phyloP scores from a whole-genome alignment of 2,113 vertebrate genomes.

The Corvus hawaiiensis region DNA sequence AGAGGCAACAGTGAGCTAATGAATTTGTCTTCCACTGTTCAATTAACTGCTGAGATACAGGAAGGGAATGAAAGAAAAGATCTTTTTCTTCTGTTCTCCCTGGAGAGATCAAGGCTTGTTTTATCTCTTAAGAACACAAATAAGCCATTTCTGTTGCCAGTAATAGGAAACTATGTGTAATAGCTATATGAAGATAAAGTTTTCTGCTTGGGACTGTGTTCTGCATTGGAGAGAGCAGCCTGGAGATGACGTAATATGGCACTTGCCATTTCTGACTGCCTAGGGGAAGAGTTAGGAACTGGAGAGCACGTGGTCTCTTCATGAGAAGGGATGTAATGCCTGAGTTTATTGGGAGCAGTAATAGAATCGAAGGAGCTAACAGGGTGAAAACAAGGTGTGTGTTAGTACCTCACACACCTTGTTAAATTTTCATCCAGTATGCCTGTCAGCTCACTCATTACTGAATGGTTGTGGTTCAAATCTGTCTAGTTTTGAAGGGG shows the following conservation, averaged over 20 bases:
- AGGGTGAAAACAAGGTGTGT: neutral
- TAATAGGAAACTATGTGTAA: neutral
- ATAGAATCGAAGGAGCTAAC: neutral
- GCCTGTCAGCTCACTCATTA: neutral
- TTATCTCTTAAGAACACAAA: neutral
- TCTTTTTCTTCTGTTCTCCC: neutral
- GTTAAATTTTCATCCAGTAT: neutral
- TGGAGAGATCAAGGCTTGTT: neutral
- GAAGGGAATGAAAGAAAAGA: neutral
- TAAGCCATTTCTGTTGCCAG: neutral
- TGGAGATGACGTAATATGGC: neutral
- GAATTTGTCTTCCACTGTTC: neutral
- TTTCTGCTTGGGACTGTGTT: neutral
- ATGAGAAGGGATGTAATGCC: neutral
- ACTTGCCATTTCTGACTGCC: neutral
- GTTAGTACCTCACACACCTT: neutral
- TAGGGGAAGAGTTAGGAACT: neutral
- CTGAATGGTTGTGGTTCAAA: neutral
- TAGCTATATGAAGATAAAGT: neutral
- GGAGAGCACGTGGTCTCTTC: rapidly evolving
- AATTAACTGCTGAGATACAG: neutral
- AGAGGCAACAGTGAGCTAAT: neutral
- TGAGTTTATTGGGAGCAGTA: neutral
- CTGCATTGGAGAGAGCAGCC: neutral
- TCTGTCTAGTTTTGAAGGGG: neutral